These are phyloP conservation scores for Proterorhinus semilunaris DNA, from an alignment of 2,113 vertebrate species.

Conservation along the genomic window DNA sequence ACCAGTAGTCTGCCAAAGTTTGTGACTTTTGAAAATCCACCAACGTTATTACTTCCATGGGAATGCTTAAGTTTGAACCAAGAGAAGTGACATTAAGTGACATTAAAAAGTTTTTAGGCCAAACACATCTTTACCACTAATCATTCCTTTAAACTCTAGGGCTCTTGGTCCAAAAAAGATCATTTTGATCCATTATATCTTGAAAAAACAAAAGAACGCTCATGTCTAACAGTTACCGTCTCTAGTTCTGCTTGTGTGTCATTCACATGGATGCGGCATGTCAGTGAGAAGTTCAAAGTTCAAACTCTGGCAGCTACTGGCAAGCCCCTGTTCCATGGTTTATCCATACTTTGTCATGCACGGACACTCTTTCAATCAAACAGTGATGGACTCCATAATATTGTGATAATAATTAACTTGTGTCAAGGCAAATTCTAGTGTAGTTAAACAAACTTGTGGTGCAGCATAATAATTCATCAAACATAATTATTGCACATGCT, in stretches of 20 bases:
- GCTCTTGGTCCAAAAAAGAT: slow-evolving; percentile 67
- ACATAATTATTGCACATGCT: slow-evolving; percentile 78
- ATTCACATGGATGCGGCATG: slow-evolving; percentile 64
- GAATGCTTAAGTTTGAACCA: slow-evolving; percentile 55
- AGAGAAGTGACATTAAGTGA: slow-evolving; percentile 40
- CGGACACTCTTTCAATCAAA: slow-evolving; percentile 57
- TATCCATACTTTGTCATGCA: slow-evolving; percentile 60
- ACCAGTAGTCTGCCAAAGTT: slow-evolving; percentile 77
- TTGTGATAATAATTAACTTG: slow-evolving; percentile 54
- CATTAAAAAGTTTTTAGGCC: neutral
- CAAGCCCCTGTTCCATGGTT: slow-evolving; percentile 41
- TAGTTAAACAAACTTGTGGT: slow-evolving; percentile 36
- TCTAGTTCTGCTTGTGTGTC: slow-evolving; percentile 27
- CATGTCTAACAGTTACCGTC: slow-evolving; percentile 56
- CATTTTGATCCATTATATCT: slow-evolving; percentile 25
- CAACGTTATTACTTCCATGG: slow-evolving; percentile 57
- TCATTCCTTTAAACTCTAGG: neutral
- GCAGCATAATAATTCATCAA: slow-evolving; percentile 61
- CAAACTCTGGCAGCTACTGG: slow-evolving; percentile 78
- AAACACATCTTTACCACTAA: neutral
- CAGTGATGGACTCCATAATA: slow-evolving; percentile 54
- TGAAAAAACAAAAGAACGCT: slow-evolving; percentile 20
- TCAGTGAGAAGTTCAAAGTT: slow-evolving; percentile 53
- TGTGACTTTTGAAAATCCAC: slow-evolving; percentile 52
- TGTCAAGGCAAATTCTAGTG: slow-evolving; percentile 41